These are phyloP conservation scores for Heterotilapia buettikoferi DNA, from an alignment of 2,113 vertebrate genomes.

Conservation along the genomic window DNA sequence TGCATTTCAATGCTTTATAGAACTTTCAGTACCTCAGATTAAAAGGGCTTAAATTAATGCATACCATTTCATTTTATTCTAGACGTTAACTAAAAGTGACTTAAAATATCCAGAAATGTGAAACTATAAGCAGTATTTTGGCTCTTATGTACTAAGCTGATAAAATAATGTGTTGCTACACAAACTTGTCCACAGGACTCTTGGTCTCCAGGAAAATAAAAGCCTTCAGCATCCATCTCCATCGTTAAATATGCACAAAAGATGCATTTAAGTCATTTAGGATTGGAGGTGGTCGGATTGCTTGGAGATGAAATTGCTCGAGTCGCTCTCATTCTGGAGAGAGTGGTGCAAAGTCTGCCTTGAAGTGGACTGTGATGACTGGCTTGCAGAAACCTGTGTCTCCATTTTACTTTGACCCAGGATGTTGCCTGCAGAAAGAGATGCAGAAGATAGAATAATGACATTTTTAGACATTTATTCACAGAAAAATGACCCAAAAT, in stretches of 20 bases:
- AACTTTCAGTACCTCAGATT: neutral
- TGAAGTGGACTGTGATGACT: neutral
- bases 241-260: slow-evolving; percentile 8
- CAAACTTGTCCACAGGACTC: neutral
- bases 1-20: neutral
- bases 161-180: neutral
- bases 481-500: neutral
- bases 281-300: neutral
- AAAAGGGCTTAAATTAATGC: neutral
- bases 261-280: neutral
- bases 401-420: slow-evolving; percentile 53
- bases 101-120: neutral
- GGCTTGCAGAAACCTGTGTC: neutral
- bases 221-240: slow-evolving; percentile 74
- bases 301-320: slow-evolving; percentile 9
- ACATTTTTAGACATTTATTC: neutral
- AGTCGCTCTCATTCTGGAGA: neutral
- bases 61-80: neutral
- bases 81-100: neutral
- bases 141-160: neutral
- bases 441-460: neutral
- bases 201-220: neutral
- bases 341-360: neutral
- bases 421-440: slow-evolving; percentile 54
- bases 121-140: neutral